phyloP scores from a whole-genome alignment of 2,113 vertebrate species.

The Ptychochromis oligacanthus region DNA sequence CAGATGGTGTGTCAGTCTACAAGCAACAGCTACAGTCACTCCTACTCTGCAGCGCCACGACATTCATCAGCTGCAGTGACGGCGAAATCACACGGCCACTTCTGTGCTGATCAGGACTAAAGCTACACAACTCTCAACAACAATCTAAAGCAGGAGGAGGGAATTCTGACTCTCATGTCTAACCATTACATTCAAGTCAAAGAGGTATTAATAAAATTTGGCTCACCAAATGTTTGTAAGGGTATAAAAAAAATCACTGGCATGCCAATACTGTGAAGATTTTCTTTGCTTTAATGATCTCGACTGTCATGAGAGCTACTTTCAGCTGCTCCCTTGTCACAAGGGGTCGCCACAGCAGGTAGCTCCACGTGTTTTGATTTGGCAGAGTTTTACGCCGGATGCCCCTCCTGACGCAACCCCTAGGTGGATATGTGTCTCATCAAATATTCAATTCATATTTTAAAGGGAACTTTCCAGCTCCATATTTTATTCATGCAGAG shows the following conservation, averaged over 20 bases:
- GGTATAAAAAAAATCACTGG: background rate
- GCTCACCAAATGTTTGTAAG: background rate
- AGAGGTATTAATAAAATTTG: background rate
- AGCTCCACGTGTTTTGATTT: no score
- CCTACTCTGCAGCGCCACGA: background rate
- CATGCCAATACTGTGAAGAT: background rate
- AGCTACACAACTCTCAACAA: background rate
- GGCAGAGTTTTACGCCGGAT: no score
- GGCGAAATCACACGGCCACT: background rate
- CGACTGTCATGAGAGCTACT: no score
- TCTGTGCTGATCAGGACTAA: background rate
- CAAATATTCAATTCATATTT: background rate
- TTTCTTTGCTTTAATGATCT: background rate
- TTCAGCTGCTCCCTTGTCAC: no score
- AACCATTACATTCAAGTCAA: constrained; percentile 1
- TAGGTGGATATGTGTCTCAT: no score
- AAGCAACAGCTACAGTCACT: constrained; percentile 28
- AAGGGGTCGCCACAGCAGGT: no score
- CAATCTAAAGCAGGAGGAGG: background rate
- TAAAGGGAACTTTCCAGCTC: background rate
- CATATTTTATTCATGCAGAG: background rate
- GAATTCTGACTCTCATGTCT: background rate
- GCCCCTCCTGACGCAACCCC: no score
- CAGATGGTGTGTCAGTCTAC: constrained; percentile 70
- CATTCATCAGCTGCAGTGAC: constrained; percentile 4